A percentile compares a stretch with the other conserved stretches of the same genome.
phyloP scores from a whole-genome alignment of 2,797 vertebrate genomes.

The Potorous gilbertii region DNA sequence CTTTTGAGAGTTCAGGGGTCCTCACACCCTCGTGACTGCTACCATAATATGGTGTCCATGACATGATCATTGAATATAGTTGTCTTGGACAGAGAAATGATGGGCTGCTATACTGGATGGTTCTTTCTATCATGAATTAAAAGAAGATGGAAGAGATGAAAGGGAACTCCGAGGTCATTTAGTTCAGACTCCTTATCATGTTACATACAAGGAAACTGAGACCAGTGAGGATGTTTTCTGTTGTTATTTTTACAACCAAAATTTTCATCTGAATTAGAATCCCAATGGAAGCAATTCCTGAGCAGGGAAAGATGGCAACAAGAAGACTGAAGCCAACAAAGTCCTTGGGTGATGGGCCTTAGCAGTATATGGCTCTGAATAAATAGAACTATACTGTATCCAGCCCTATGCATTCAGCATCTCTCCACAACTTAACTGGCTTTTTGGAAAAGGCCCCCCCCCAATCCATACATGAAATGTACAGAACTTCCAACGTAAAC shows the following conservation, averaged over 20 bases:
- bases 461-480: background rate
- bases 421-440: background rate
- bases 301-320: background rate
- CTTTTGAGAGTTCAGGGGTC: constrained; percentile 26
- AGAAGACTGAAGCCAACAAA: background rate
- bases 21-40: background rate
- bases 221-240: background rate
- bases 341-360: background rate
- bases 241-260: background rate
- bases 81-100: background rate
- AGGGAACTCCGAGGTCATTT: background rate
- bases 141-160: background rate
- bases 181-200: background rate
- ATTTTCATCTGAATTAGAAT: background rate
- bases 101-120: background rate
- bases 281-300: background rate
- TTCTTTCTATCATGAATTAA: constrained; percentile 3
- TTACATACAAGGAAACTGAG: background rate
- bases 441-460: background rate
- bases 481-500: background rate
- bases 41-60: background rate
- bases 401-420: background rate
- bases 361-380: background rate
- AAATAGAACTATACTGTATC: background rate
- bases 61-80: background rate